Conservation (phyloP, 2,113 vertebrate genomes). For the Erythrocercus mccallii region DNA sequence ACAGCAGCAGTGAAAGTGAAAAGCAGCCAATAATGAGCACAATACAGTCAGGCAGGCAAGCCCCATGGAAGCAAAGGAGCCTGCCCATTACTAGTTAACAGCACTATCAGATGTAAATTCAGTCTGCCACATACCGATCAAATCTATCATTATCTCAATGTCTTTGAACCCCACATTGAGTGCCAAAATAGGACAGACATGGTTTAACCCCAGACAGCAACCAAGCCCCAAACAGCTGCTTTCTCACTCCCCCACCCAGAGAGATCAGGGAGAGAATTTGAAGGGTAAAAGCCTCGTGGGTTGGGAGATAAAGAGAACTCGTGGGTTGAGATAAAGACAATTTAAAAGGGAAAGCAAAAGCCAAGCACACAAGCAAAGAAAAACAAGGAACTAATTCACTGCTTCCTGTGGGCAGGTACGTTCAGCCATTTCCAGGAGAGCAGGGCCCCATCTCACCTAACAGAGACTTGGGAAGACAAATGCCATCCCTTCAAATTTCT, state of each 20-base stretch:
- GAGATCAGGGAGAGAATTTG: neutral
- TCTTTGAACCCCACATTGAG: neutral
- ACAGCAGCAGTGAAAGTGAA: neutral
- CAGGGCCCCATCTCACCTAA: neutral
- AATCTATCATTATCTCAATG: neutral
- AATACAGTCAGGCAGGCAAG: neutral
- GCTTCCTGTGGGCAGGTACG: neutral
- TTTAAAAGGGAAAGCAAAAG: neutral
- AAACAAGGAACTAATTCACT: neutral
- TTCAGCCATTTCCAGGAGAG: neutral
- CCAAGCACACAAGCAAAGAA: neutral
- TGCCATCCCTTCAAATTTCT: neutral
- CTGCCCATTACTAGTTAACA: neutral
- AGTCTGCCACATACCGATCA: neutral
- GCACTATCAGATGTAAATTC: neutral
- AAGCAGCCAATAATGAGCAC: neutral
- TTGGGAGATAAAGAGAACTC: neutral
- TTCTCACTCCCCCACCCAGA: neutral
- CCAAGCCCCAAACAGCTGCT: rapidly evolving
- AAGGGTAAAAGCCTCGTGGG: neutral
- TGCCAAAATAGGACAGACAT: neutral
- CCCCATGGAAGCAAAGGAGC: neutral
- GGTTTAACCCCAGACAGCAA: neutral
- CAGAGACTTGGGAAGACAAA: neutral
- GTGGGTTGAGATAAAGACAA: neutral